Conservation (phyloP, 1,140 invertebrate species). For the Coelopa frigida region DNA sequence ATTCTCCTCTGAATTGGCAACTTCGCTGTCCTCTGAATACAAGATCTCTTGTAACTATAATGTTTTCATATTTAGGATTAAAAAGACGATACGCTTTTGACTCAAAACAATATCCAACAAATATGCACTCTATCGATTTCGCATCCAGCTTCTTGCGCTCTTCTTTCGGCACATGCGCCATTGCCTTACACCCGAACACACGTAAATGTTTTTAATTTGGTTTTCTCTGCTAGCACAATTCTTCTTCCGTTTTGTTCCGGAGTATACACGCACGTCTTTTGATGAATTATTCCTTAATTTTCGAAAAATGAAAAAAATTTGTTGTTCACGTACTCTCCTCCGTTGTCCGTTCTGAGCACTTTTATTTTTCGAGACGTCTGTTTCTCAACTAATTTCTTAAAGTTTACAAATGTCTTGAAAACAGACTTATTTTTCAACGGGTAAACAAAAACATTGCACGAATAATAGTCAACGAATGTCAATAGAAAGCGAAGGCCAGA, state of each 20-base stretch:
- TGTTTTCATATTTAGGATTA: not conserved
- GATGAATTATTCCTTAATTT: no score
- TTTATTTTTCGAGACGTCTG: no score
- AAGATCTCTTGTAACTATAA: not conserved
- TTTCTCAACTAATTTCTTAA: no score
- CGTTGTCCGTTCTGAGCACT: no score
- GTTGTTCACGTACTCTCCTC: no score
- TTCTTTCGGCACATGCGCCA: constrained; percentile 34
- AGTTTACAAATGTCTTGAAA: constrained; percentile 13
- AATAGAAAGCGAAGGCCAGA: constrained; percentile 28
- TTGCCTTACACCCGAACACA: constrained; percentile 44
- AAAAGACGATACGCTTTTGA: constrained; percentile 17
- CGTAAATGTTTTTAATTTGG: constrained; percentile 33
- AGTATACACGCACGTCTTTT: no score
- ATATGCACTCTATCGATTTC: constrained; percentile 3
- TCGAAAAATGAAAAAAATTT: no score
- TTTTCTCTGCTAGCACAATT: constrained; percentile 11
- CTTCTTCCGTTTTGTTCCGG: constrained; percentile 11
- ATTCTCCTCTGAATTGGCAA: not conserved
- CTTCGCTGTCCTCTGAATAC: constrained; percentile 1
- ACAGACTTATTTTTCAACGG: no score
- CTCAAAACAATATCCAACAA: constrained; percentile 35
- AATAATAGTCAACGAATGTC: constrained; percentile 29
- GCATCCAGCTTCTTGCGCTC: constrained; percentile 18
- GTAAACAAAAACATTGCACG: constrained; percentile 16